phyloP scores from a whole-genome alignment of 2,888 invertebrate genomes.

The Neria commutata region DNA sequence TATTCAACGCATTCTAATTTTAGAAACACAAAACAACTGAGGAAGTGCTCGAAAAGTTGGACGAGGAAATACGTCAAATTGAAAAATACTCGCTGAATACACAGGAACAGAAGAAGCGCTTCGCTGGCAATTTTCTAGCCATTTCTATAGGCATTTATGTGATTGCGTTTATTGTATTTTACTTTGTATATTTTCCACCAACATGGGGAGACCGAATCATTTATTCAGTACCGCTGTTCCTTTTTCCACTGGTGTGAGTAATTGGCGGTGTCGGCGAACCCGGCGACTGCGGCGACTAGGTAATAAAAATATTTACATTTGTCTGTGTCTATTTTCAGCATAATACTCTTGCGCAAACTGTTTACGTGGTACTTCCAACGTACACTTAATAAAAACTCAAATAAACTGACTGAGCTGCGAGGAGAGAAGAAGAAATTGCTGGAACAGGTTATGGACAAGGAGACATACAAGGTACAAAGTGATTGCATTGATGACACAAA shows the following conservation, averaged over 20 bases:
- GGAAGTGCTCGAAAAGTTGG: constrained; percentile 72
- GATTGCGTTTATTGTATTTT: constrained; percentile 75
- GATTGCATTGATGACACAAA: neutral
- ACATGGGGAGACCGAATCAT: constrained; percentile 75
- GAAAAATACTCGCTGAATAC: constrained; percentile 81
- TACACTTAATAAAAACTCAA: constrained; percentile 78
- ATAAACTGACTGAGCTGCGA: constrained; percentile 72
- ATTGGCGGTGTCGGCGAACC: constrained; percentile 4
- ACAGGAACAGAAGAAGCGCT: constrained; percentile 79
- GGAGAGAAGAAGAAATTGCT: constrained; percentile 87
- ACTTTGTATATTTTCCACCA: constrained; percentile 80
- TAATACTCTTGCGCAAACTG: constrained; percentile 76
- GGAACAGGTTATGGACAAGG: constrained; percentile 96
- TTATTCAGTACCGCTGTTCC: constrained; percentile 78
- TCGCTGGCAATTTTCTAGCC: constrained; percentile 78
- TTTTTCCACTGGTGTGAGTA: constrained; percentile 85
- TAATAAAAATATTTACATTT: constrained; percentile 18
- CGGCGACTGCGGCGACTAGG: constrained; percentile 17
- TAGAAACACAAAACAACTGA: constrained; percentile 65
- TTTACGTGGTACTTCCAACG: constrained; percentile 90
- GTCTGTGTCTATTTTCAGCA: constrained; percentile 64
- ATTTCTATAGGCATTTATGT: constrained; percentile 75
- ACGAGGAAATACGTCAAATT: constrained; percentile 79
- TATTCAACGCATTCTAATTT: constrained; percentile 55
- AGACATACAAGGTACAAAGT: constrained; percentile 90